These are phyloP conservation scores for Erpetoichthys calabaricus DNA, from an alignment of 2,797 vertebrate genomes.

Conservation along the genomic window DNA sequence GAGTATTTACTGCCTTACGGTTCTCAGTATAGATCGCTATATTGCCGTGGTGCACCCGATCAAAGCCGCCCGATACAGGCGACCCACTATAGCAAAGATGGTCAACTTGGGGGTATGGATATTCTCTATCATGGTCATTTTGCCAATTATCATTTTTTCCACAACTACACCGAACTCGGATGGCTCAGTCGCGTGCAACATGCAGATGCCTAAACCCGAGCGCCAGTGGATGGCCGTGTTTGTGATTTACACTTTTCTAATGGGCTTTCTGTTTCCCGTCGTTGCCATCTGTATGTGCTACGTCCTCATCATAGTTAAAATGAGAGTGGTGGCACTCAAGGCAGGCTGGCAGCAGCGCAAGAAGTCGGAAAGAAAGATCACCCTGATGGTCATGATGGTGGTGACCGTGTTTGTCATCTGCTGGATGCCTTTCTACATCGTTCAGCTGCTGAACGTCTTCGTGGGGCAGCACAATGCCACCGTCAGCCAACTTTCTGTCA, in stretches of 20 bases:
- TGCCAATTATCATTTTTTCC: slow-evolving; percentile 77
- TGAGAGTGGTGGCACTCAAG: slow-evolving; percentile 73
- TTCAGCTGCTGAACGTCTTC: slow-evolving; percentile 75
- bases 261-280: slow-evolving; percentile 79
- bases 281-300: slow-evolving; percentile 80
- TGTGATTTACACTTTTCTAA: slow-evolving; percentile 72
- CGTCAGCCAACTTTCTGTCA: slow-evolving; percentile 74
- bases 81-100: slow-evolving; percentile 74
- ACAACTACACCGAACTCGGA: slow-evolving; percentile 68
- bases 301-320: slow-evolving; percentile 75
- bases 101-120: slow-evolving; percentile 76
- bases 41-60: slow-evolving; percentile 81
- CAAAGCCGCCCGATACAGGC: slow-evolving; percentile 70
- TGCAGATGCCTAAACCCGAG: slow-evolving; percentile 75
- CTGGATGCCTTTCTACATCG: slow-evolving; percentile 84
- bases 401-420: slow-evolving; percentile 81
- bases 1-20: slow-evolving; percentile 78
- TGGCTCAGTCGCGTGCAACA: slow-evolving; percentile 74
- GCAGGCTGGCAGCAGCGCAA: slow-evolving; percentile 82
- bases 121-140: slow-evolving; percentile 69
- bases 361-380: slow-evolving; percentile 75
- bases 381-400: slow-evolving; percentile 82
- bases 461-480: slow-evolving; percentile 69
- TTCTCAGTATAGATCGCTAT: slow-evolving; percentile 77
- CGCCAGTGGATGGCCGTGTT: slow-evolving; percentile 72